Conservation (phyloP, 2,113 vertebrate species). For the Bostrychus sinensis region DNA sequence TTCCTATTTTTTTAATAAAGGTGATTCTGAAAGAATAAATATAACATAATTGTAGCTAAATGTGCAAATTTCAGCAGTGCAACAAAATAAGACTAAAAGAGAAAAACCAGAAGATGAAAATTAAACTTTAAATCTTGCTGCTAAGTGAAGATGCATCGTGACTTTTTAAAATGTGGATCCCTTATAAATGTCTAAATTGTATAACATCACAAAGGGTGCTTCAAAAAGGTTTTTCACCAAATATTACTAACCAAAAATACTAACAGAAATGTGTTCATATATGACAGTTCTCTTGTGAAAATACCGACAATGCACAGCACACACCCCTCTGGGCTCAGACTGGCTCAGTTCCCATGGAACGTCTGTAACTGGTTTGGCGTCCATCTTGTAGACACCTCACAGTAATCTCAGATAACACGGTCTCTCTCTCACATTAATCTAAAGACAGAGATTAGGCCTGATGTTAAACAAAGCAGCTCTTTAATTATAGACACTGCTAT, state of each 20-base stretch:
- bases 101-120: too few species aligned
- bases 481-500: slow-evolving; percentile 67
- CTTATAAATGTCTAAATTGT: background rate
- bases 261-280: too few species aligned
- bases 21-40: too few species aligned
- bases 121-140: too few species aligned
- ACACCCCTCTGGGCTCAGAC: background rate
- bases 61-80: too few species aligned
- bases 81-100: too few species aligned
- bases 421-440: slow-evolving; percentile 34
- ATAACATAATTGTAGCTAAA: too few species aligned
- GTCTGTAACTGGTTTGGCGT: slow-evolving; percentile 53
- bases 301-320: slow-evolving; percentile 5
- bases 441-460: slow-evolving; percentile 59
- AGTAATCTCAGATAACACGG: slow-evolving; percentile 42
- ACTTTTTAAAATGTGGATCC: too few species aligned
- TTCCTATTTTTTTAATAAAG: too few species aligned
- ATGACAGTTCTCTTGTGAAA: background rate
- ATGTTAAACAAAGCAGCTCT: slow-evolving; percentile 74
- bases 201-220: background rate
- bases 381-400: slow-evolving; percentile 52
- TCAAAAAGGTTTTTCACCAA: too few species aligned
- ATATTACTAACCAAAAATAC: too few species aligned
- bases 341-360: slow-evolving; percentile 41
- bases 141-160: too few species aligned